These are phyloP conservation scores for Scotopteryx bipunctaria DNA, from an alignment of 2,888 invertebrate genomes.

Conservation along the genomic window DNA sequence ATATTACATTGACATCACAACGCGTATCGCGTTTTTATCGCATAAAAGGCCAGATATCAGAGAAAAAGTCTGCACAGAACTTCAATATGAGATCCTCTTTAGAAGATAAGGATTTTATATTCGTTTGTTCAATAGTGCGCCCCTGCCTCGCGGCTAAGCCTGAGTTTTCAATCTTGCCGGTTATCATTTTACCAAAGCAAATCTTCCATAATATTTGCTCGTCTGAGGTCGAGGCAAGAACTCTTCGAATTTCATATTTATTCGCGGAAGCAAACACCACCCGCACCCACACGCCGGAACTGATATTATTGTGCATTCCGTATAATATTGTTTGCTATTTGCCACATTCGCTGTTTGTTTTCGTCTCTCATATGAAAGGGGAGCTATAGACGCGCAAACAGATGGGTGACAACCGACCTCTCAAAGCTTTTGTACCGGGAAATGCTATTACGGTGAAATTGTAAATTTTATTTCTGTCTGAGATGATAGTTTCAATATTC, in stretches of 20 bases:
- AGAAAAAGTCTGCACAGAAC: conserved; percentile 27
- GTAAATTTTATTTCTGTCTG: conserved; percentile 60
- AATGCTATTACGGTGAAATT: conserved; percentile 68
- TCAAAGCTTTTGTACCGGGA: conserved; percentile 65
- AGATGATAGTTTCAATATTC: conserved; percentile 41
- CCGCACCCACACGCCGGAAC: conserved; percentile 75
- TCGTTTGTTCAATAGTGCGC: conserved; percentile 56
- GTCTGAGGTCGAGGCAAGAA: conserved; percentile 68
- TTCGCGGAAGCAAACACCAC: conserved; percentile 77
- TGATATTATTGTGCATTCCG: conserved; percentile 84
- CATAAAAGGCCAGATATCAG: conserved; percentile 7
- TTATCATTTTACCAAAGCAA: conserved; percentile 83
- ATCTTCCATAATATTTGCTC: conserved; percentile 79
- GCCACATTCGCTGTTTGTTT: conserved; percentile 83
- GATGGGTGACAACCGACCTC: conserved; percentile 73
- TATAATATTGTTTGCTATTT: conserved; percentile 84
- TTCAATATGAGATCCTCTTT: conserved; percentile 44
- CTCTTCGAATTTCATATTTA: conserved; percentile 83
- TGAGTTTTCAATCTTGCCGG: conserved; percentile 79
- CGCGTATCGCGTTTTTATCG: neutral
- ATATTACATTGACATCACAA: neutral
- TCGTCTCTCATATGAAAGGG: conserved; percentile 82
- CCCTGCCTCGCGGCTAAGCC: conserved; percentile 69
- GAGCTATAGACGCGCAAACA: conserved; percentile 78
- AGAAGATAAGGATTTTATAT: conserved; percentile 43